Percentiles rank a stretch among this genome's conserved stretches.
Evolutionary conservation across 2,888 invertebrate species (phyloP).

Genomic region (Oxystoma pomonae): DNA sequence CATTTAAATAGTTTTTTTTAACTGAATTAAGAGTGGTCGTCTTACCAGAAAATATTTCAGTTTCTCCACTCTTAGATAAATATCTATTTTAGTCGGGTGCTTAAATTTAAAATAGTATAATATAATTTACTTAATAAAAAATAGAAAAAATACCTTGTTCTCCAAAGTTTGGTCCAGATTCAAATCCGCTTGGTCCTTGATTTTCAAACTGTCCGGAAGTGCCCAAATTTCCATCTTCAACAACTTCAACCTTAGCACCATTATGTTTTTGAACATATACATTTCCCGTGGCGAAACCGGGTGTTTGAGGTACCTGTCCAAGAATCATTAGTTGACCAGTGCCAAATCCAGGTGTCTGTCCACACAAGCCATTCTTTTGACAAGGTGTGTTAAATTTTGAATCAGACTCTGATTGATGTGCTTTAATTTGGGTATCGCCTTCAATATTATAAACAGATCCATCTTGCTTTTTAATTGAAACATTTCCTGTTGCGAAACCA

Average conservation of each 20-base stretch:
- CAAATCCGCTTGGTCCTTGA: background rate
- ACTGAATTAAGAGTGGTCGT: too few species aligned
- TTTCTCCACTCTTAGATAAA: too few species aligned
- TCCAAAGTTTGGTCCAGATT: background rate
- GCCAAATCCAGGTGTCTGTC: background rate
- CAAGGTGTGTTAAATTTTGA: too few species aligned
- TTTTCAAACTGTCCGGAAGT: background rate
- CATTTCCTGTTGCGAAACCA: background rate
- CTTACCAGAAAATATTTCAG: too few species aligned
- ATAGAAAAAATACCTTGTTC: background rate
- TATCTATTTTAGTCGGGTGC: too few species aligned
- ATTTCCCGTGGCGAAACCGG: background rate
- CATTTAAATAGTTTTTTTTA: too few species aligned
- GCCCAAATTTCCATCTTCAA: too few species aligned
- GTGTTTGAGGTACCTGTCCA: background rate
- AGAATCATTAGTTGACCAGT: background rate
- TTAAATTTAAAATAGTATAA: too few species aligned
- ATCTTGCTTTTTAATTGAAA: background rate
- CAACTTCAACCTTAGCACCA: background rate
- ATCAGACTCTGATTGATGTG: too few species aligned
- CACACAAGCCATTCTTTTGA: background rate
- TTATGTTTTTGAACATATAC: background rate
- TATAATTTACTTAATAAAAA: too few species aligned
- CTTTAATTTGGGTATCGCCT: too few species aligned
- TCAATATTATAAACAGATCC: background rate